Evolutionary conservation across 2,113 vertebrate species (phyloP).

Genomic region (Rallus limicola): DNA sequence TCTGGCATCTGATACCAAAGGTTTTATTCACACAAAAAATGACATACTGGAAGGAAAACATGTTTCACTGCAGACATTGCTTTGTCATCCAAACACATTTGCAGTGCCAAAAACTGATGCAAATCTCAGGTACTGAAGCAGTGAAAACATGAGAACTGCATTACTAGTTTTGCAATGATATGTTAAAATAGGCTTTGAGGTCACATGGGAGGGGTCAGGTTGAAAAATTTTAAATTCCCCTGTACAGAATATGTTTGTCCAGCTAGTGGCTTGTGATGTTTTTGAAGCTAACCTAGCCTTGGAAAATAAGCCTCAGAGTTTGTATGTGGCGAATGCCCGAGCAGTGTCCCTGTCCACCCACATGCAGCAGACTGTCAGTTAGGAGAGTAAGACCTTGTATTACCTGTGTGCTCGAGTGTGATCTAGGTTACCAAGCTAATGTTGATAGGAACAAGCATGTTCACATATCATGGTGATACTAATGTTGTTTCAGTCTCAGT

Average conservation of each 20-base stretch:
- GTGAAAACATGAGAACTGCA: not conserved
- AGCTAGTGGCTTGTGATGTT: not conserved
- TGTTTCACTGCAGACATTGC: constrained; percentile 21
- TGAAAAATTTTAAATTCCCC: not conserved
- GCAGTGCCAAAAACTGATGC: constrained; percentile 31
- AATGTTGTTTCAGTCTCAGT: not conserved
- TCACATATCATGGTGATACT: not conserved
- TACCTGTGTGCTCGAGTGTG: not conserved
- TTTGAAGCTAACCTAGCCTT: not conserved
- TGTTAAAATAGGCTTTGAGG: not conserved
- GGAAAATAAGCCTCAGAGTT: not conserved
- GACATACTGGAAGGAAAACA: constrained; percentile 16
- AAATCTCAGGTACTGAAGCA: not conserved
- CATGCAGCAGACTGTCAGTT: not conserved
- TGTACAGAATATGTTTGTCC: not conserved
- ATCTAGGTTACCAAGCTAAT: not conserved
- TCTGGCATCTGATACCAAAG: constrained; percentile 18
- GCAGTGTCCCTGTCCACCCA: not conserved
- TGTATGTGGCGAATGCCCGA: accelerated
- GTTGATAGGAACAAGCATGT: not conserved
- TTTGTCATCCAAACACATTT: constrained; percentile 33
- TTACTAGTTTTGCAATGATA: not conserved
- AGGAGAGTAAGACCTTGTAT: not conserved
- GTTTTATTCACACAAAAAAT: constrained; percentile 50
- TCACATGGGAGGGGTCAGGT: not conserved